Percentiles rank a stretch among this genome's conserved stretches.
phyloP scores from a whole-genome alignment of 2,888 invertebrate species.

The Chrysopilus asiliformis region DNA sequence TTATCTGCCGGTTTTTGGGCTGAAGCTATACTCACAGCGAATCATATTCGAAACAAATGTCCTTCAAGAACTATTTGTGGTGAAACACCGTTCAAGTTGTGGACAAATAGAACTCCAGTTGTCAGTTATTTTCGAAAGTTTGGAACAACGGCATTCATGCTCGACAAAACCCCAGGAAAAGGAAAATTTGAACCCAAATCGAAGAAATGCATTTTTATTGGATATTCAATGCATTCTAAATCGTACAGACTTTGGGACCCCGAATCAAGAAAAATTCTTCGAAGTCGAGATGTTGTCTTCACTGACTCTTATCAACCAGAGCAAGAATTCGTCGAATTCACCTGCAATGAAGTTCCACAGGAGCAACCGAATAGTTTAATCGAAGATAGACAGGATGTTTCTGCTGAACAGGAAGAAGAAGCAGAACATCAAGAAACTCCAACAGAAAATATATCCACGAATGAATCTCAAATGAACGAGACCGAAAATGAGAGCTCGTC shows the following conservation, averaged over 20 bases:
- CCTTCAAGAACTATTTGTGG: not conserved
- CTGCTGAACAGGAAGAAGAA: too few species aligned
- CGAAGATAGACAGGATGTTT: too few species aligned
- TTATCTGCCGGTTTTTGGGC: not conserved
- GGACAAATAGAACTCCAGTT: not conserved
- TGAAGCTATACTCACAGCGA: not conserved
- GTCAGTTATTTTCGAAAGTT: conserved; percentile 1
- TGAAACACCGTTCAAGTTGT: not conserved
- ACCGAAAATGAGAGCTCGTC: not conserved
- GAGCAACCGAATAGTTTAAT: too few species aligned
- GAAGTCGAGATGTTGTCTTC: too few species aligned
- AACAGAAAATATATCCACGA: too few species aligned
- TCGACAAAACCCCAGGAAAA: conserved; percentile 2
- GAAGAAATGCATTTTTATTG: conserved; percentile 2
- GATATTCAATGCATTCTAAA: not conserved
- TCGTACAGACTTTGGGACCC: conserved; percentile 3
- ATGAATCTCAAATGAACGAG: too few species aligned
- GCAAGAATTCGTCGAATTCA: too few species aligned
- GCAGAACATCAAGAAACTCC: too few species aligned
- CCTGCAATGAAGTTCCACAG: too few species aligned
- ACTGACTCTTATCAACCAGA: too few species aligned
- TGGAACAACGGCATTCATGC: not conserved
- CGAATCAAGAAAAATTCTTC: too few species aligned
- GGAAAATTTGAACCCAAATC: conserved; percentile 5
- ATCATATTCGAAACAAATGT: not conserved